Percentiles rank a stretch among this genome's conserved stretches.
phyloP scores from a whole-genome alignment of 1,140 invertebrate genomes.

The Drosophila pallidifrons region DNA sequence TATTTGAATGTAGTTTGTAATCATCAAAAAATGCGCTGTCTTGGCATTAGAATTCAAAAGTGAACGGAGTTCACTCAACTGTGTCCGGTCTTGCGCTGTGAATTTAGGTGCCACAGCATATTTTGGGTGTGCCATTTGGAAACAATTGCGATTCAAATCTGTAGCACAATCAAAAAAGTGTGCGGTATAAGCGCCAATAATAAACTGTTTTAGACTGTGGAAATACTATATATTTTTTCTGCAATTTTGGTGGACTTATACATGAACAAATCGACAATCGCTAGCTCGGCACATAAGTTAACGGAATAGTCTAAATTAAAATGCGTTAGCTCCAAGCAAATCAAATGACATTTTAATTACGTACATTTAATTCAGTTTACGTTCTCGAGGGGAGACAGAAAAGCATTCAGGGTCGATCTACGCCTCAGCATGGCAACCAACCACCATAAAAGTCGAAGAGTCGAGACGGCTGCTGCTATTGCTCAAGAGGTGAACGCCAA shows the following conservation, averaged over 20 bases:
- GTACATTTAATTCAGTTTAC: constrained; percentile 34
- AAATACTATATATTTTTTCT: constrained; percentile 28
- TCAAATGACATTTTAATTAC: constrained; percentile 53
- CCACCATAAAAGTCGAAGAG: constrained; percentile 58
- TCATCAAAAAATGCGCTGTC: constrained; percentile 27
- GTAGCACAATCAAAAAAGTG: constrained; percentile 35
- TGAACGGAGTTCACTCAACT: constrained; percentile 53
- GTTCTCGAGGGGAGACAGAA: constrained; percentile 35
- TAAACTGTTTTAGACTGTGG: constrained; percentile 19
- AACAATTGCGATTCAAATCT: constrained; percentile 22
- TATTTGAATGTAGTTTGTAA: constrained; percentile 11
- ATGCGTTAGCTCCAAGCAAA: background rate
- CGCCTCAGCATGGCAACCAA: constrained; percentile 39
- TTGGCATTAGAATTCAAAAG: constrained; percentile 71
- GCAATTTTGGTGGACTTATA: constrained; percentile 23
- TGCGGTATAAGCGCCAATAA: constrained; percentile 19
- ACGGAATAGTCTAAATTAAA: background rate
- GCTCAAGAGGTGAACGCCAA: constrained; percentile 54
- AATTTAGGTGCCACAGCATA: constrained; percentile 23
- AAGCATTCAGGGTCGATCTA: constrained; percentile 62
- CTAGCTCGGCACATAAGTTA: background rate
- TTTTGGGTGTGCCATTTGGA: constrained; percentile 64
- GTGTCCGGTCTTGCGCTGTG: constrained; percentile 22
- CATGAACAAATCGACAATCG: background rate
- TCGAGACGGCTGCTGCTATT: constrained; percentile 39